Conservation (phyloP, 2,888 invertebrate genomes). For the Cheilosia variabilis region DNA sequence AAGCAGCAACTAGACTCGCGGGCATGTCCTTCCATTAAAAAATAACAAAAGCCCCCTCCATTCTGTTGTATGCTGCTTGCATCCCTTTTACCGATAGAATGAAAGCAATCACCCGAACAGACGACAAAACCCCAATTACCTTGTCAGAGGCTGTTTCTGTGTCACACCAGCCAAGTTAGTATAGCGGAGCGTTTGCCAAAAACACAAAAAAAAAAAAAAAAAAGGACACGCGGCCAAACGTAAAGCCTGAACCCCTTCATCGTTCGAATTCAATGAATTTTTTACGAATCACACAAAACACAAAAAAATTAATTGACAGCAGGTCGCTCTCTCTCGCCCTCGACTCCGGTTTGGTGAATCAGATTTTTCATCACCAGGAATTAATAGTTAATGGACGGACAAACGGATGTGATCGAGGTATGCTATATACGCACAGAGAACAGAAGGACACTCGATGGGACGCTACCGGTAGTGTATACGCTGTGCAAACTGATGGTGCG, state of each 20-base stretch:
- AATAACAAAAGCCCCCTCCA: constrained; percentile 26
- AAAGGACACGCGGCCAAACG: constrained; percentile 34
- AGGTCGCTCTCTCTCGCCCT: constrained; percentile 20
- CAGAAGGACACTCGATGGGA: constrained; percentile 1
- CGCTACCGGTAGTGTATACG: background rate
- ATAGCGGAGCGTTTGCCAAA: background rate
- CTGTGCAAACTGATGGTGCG: background rate
- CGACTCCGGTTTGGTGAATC: constrained; percentile 49
- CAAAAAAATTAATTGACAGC: constrained; percentile 23
- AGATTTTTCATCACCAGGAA: constrained; percentile 74
- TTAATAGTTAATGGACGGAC: constrained; percentile 74
- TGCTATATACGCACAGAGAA: constrained; percentile 2
- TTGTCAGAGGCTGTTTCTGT: constrained; percentile 63
- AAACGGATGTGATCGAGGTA: constrained; percentile 55
- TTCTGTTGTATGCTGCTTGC: constrained; percentile 12
- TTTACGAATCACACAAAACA: constrained; percentile 69
- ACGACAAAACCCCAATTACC: constrained; percentile 72
- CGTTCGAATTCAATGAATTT: constrained; percentile 59
- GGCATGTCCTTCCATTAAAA: constrained; percentile 66
- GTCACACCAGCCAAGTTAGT: constrained; percentile 49
- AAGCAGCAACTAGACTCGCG: constrained; percentile 62
- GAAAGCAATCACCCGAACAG: constrained; percentile 63
- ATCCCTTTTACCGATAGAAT: constrained; percentile 47
- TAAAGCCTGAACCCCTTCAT: constrained; percentile 56
- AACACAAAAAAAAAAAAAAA: background rate